Percentiles rank a stretch among this genome's conserved stretches.
phyloP scores from a whole-genome alignment of 2,797 vertebrate genomes.

The Sebastes itinus region DNA sequence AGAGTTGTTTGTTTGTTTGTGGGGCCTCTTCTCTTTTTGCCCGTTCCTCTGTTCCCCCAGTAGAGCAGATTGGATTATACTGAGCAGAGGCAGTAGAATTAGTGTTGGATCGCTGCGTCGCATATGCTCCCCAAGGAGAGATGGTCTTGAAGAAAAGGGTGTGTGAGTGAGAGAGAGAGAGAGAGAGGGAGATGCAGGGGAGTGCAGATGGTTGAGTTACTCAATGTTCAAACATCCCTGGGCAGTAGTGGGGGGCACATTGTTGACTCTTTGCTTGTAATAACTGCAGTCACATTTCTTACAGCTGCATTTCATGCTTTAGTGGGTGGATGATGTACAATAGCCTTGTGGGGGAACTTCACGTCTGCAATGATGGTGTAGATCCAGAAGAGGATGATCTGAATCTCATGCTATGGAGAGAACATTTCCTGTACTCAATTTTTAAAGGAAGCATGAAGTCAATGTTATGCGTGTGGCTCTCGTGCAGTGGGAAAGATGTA shows the following conservation, averaged over 20 bases:
- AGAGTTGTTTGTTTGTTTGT: slow-evolving; percentile 56
- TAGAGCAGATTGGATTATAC: slow-evolving; percentile 73
- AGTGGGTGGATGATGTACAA: slow-evolving; percentile 34
- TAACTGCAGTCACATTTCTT: slow-evolving; percentile 65
- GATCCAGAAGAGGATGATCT: slow-evolving; percentile 13
- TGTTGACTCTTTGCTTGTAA: slow-evolving; percentile 69
- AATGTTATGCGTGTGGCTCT: not conserved
- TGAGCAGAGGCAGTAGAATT: slow-evolving; percentile 69
- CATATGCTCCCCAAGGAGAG: slow-evolving; percentile 70
- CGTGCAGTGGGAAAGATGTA: not conserved
- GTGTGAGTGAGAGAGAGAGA: not conserved
- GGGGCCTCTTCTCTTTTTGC: slow-evolving; percentile 15
- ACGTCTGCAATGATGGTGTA: slow-evolving; percentile 22
- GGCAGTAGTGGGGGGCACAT: slow-evolving; percentile 55
- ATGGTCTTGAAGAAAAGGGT: slow-evolving; percentile 61
- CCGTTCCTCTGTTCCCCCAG: slow-evolving; percentile 49
- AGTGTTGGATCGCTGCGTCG: slow-evolving; percentile 72
- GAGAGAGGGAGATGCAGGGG: not conserved
- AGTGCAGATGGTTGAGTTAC: slow-evolving; percentile 62
- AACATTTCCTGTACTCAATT: not conserved
- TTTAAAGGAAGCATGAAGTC: slow-evolving; percentile 13
- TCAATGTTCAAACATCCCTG: slow-evolving; percentile 68
- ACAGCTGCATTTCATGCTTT: slow-evolving; percentile 54
- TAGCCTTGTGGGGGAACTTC: not conserved
- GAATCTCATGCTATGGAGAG: not conserved